These are phyloP conservation scores for Druon quercuslanigerum DNA, from an alignment of 1,140 invertebrate species.

Conservation along the genomic window DNA sequence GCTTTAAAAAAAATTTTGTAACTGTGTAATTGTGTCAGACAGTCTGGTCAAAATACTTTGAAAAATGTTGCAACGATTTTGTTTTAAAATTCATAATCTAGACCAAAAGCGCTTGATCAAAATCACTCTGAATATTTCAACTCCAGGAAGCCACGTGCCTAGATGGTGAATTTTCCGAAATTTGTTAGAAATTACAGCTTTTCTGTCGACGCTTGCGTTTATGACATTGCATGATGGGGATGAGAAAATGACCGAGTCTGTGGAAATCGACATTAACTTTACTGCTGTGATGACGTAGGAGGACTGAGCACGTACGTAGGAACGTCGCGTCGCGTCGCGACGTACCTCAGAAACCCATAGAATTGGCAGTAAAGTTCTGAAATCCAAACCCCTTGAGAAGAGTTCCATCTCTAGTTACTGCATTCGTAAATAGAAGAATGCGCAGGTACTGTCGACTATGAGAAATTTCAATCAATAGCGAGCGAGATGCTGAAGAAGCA, in stretches of 20 bases:
- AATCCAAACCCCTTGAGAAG: slow-evolving; percentile 6
- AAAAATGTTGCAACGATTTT: too few species aligned
- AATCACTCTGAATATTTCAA: too few species aligned
- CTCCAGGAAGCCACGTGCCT: too few species aligned
- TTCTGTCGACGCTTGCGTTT: not conserved
- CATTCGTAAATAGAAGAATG: slow-evolving; percentile 21
- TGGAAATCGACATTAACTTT: not conserved
- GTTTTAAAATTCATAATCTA: too few species aligned
- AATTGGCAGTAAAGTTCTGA: slow-evolving; percentile 15
- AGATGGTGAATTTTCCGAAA: not conserved
- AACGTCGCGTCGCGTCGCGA: slow-evolving; percentile 6
- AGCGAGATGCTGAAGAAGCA: slow-evolving; percentile 7
- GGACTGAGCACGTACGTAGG: not conserved
- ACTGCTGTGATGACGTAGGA: not conserved
- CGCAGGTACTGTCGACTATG: not conserved
- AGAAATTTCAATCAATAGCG: not conserved
- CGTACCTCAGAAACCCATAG: slow-evolving; percentile 9
- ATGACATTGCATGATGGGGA: slow-evolving; percentile 4
- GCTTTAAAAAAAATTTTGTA: too few species aligned
- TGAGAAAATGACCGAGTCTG: slow-evolving; percentile 1
- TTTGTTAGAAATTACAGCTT: not conserved
- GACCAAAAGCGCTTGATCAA: too few species aligned
- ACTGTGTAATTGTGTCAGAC: too few species aligned
- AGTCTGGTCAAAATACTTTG: too few species aligned
- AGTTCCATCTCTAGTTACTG: slow-evolving; percentile 8